A percentile compares a stretch with the other conserved stretches of the same genome.
Conservation (phyloP, 2,888 invertebrate genomes). For the Chalcosyrphus nemorum region DNA sequence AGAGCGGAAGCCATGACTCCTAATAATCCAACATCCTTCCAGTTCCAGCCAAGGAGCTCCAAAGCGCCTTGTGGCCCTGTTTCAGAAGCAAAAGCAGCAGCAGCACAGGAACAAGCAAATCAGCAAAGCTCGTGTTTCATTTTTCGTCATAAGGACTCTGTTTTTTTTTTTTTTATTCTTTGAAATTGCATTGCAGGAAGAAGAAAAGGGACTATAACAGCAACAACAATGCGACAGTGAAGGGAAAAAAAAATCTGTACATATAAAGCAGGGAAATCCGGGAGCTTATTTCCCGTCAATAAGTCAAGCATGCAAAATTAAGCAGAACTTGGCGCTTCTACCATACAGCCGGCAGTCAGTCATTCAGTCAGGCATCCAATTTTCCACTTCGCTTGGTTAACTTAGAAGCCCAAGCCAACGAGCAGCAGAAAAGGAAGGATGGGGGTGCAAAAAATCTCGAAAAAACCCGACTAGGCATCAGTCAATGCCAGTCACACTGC, state of each 20-base stretch:
- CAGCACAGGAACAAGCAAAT: conserved; percentile 61
- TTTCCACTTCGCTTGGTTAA: conserved; percentile 57
- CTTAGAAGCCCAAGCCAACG: conserved; percentile 34
- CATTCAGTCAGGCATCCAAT: conserved; percentile 63
- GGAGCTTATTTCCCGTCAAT: conserved; percentile 70
- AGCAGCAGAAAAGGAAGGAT: no score
- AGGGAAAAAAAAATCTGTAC: conserved; percentile 12
- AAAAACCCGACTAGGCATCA: conserved; percentile 41
- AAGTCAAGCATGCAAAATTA: conserved; percentile 72
- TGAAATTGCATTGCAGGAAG: conserved; percentile 62
- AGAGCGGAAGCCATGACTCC: conserved; percentile 56
- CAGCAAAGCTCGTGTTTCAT: conserved; percentile 60
- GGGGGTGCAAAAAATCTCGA: neutral
- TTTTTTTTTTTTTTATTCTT: conserved; percentile 22
- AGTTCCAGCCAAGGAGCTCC: no score
- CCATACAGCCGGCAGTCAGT: conserved; percentile 35
- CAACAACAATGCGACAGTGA: conserved; percentile 30
- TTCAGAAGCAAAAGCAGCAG: conserved; percentile 24
- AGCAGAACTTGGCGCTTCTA: conserved; percentile 55
- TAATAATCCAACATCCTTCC: conserved; percentile 56
- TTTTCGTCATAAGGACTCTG: conserved; percentile 46
- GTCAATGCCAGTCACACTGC: conserved; percentile 31
- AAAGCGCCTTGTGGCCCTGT: conserved; percentile 8
- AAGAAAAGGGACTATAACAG: conserved; percentile 27
- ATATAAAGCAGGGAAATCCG: conserved; percentile 57